Base-by-base conservation (phyloP, 2,797 vertebrate species). In the Discoglossus pictus region DNA sequence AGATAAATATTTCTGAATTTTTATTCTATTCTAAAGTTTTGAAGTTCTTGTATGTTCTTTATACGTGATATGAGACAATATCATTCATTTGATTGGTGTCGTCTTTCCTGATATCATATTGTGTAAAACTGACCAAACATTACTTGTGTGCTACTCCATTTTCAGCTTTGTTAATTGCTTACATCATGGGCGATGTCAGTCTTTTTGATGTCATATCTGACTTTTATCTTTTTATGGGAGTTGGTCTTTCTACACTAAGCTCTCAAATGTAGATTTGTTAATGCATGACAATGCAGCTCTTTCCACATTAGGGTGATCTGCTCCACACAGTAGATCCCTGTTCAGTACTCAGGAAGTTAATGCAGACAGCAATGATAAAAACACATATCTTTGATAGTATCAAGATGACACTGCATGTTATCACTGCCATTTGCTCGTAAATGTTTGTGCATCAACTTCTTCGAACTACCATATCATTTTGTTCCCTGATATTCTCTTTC, bases 291-390 rank as follows among this genome's bases (percentile, higher is more conserved):
- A 58, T 40, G 15, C 42, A 63, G 9, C 31, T 34, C 23, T 63
- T 47, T 51, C 34, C 50, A 42, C 51, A 36, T 51, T 47, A 50
- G 21, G 52, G 35, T 6, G 42, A 71, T 71, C 61, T 23, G 40
- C 25, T 36, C 25, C 27, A 35, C 39, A 50, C 36, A n/a, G 11
- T 8, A 44, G 52, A 59, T 58, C 44, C 53, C 60, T 64, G 18
- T 36, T 10, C 61, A 43, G 43, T 36, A 58, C 68, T 71, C 68
- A 71, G 68, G 68, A 64, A 70, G 54, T 50, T 36, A 50, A 58
- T 68, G 40, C 23, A 62, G 42, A 56, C 43, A 56, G 43, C 59
- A 64, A 10, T 24, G 35, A 17, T 52, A 12, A 48, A 52, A 58
- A 15, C 48, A 54, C 50, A 36, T 56, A 15, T 21, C 51, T 35